Evolutionary conservation across 2,113 vertebrate genomes (phyloP).

Genomic region (Talpa occidentalis): DNA sequence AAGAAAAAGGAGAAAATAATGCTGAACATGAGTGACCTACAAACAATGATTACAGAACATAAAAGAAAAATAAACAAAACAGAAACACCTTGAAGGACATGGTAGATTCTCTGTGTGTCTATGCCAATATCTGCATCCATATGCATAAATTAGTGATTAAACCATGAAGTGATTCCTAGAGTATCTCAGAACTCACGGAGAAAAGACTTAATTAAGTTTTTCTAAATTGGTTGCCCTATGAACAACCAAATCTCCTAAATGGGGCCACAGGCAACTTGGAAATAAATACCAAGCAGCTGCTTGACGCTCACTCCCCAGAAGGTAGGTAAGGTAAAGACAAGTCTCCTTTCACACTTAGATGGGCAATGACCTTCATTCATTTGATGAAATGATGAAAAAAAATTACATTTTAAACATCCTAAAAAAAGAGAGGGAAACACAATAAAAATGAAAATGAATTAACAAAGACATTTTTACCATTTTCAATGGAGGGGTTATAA

Average conservation of each 20-base stretch:
- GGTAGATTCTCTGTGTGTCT: background rate
- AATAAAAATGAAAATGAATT: constrained; percentile 67
- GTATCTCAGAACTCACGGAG: background rate
- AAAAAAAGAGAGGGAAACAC: constrained; percentile 68
- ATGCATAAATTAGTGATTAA: background rate
- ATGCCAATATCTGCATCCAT: background rate
- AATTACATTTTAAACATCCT: constrained; percentile 67
- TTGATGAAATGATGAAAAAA: constrained; percentile 71
- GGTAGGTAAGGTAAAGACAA: constrained; percentile 44
- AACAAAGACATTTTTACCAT: background rate
- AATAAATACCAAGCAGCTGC: constrained; percentile 22
- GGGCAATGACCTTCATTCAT: constrained; percentile 51
- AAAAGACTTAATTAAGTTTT: background rate
- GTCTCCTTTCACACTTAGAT: constrained; percentile 68
- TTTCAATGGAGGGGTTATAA: constrained; percentile 31
- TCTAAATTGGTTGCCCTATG: constrained; percentile 15
- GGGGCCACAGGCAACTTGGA: constrained; percentile 2
- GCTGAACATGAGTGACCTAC: constrained; percentile 81
- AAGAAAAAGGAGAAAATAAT: constrained; percentile 84
- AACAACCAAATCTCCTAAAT: background rate
- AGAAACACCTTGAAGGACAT: background rate
- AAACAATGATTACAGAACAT: constrained; percentile 73
- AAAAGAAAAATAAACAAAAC: constrained; percentile 72
- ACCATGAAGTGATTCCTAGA: background rate
- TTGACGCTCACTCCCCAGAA: constrained; percentile 2